These are phyloP conservation scores for Taxidea taxus DNA, from an alignment of 2,113 vertebrate species.

Conservation along the genomic window DNA sequence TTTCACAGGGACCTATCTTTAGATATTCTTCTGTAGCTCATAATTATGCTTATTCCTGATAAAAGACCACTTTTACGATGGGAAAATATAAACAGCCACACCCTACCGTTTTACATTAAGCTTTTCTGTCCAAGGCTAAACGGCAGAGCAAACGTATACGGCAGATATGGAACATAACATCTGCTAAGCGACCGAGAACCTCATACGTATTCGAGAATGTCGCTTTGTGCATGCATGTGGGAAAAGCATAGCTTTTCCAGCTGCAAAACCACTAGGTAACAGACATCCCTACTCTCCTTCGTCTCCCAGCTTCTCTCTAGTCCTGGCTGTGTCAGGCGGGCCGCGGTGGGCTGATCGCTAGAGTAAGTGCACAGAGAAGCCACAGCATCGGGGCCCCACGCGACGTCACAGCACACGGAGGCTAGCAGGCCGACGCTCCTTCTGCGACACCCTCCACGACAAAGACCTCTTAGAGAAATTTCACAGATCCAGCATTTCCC, in stretches of 20 bases:
- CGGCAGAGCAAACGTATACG: not conserved
- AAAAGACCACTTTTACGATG: not conserved
- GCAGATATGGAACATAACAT: not conserved
- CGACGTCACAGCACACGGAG: fast-evolving
- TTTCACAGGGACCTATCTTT: not conserved
- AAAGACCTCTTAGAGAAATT: not conserved
- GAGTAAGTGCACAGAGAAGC: not conserved
- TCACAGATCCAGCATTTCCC: not conserved
- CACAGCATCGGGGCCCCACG: too few species aligned
- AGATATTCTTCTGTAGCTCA: not conserved
- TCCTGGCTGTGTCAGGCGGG: not conserved
- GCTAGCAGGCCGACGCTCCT: fast-evolving
- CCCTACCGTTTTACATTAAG: not conserved
- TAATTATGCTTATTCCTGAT: not conserved
- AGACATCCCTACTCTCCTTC: not conserved
- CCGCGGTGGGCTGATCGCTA: not conserved
- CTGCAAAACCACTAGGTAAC: not conserved
- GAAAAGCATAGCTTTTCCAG: not conserved
- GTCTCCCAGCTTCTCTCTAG: not conserved
- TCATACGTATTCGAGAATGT: not conserved
- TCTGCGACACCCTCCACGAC: not conserved
- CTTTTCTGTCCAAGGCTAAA: not conserved
- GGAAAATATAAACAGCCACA: not conserved
- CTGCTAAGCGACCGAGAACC: not conserved
- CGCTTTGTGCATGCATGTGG: not conserved